These are phyloP conservation scores for Enteromius thamalakanensis DNA, from an alignment of 2,797 vertebrate species.

Conservation along the genomic window DNA sequence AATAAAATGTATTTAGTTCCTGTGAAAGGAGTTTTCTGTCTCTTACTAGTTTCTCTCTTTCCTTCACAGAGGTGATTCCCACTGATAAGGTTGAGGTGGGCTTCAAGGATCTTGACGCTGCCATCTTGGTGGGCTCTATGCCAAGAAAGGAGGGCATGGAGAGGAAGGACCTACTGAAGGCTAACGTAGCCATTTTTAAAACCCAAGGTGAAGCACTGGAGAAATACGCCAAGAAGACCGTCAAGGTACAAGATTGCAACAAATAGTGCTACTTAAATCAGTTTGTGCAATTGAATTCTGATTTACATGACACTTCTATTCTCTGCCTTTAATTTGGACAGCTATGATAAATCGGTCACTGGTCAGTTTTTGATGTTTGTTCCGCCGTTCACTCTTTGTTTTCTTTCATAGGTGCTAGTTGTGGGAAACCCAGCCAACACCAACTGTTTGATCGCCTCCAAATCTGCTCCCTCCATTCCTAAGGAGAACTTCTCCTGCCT, in stretches of 20 bases:
- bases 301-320: neutral
- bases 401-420: constrained; percentile 85
- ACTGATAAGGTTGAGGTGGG: constrained; percentile 93
- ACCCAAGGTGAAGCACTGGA: constrained; percentile 92
- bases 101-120: constrained; percentile 92
- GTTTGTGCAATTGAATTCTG: neutral
- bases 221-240: constrained; percentile 93
- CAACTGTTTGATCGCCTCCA: constrained; percentile 92
- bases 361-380: neutral
- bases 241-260: constrained; percentile 82
- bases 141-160: constrained; percentile 96
- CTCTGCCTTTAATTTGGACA: neutral
- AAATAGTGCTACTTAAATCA: neutral
- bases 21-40: neutral
- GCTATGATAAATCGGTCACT: neutral
- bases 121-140: constrained; percentile 95
- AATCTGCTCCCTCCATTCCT: constrained; percentile 93
- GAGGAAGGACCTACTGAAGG: constrained; percentile 95
- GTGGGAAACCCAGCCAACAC: constrained; percentile 98
- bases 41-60: neutral
- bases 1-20: too few species aligned
- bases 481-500: constrained; percentile 97
- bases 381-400: neutral
- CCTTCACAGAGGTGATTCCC: constrained; percentile 84
- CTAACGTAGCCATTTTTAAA: constrained; percentile 95